phyloP scores from a whole-genome alignment of 2,113 vertebrate species.

The Puma concolor region DNA sequence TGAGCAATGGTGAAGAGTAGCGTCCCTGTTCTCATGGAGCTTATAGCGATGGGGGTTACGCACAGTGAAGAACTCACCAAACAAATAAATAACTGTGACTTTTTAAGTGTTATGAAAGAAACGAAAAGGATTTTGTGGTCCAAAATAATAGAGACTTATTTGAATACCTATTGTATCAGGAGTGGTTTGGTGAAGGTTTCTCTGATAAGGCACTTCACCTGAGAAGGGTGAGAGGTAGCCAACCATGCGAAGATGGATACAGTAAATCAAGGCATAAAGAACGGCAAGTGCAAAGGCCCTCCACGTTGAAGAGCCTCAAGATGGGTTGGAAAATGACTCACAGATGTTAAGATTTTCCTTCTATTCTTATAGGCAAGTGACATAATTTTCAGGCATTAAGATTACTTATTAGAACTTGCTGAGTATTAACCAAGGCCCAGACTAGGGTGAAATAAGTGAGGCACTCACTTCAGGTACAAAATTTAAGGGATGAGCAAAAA shows the following conservation, averaged over 20 bases:
- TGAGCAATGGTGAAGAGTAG: background rate
- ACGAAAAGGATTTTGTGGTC: background rate
- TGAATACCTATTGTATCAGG: background rate
- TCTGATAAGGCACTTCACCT: background rate
- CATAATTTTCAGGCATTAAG: background rate
- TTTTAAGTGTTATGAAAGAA: background rate
- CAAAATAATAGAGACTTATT: background rate
- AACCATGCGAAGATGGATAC: background rate
- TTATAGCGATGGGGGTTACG: background rate
- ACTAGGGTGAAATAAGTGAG: background rate
- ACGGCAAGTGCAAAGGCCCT: background rate
- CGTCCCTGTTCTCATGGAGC: background rate
- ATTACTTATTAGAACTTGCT: background rate
- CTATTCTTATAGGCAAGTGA: background rate
- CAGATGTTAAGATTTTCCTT: background rate
- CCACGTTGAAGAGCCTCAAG: background rate
- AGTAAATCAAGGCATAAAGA: background rate
- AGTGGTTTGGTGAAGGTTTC: background rate
- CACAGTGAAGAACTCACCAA: background rate
- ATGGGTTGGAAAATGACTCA: background rate
- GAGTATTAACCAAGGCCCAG: background rate
- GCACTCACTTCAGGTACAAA: background rate
- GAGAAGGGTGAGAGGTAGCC: background rate
- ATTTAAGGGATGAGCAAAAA: background rate
- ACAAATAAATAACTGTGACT: background rate